Evolutionary conservation across 2,797 vertebrate genomes (phyloP), one percentile per base, ranked within the genome.

Genomic region (Adrianichthys oophorus): DNA sequence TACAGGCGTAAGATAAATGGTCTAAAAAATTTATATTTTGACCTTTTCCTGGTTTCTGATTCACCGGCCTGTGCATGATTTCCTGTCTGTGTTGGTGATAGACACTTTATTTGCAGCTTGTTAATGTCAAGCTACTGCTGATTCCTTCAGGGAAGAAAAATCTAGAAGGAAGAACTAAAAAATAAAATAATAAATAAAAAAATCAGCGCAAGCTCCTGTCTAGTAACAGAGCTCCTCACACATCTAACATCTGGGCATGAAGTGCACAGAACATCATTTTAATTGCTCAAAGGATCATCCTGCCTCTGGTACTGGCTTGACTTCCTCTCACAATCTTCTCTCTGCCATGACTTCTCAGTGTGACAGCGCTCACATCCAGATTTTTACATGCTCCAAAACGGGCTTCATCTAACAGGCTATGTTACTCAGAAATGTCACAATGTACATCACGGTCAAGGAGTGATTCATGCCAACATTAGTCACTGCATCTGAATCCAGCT

Each of bases 61-160:
- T 77, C 69, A 78, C 58, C 43, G 51, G 48, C 58, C 67, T 8
- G 10, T 4, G 24, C n/a, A 52, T 70, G 58, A 86, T 81, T 74
- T 73, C 19, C 26, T 40, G 56, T 64, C 49, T 53, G 24, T 59
- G 53, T 46, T 59, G 15, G 12, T 59, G 59, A 63, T 51, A 49
- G 72, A 41, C 48, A 75, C 71, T 82, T 66, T 59, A 72, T 82
- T 74, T 72, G 59, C 40, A 50, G 26, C 58, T 41, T 46, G 48
- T 74, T 78, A 78, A 80, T 82, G 71, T 67, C 72, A 63, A 65
- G 48, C 52, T 59, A 68, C 48, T 15, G 24, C 42, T 49, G 54
- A 58, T 54, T 70, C 12, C 56, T 72, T 58, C 1, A 45, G 68
- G 67, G 32, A 41, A 15, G 43, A 61, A 16, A 21, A 37, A 37